Base-by-base conservation (phyloP, 2,113 vertebrate genomes). In the Nibea coibor region DNA sequence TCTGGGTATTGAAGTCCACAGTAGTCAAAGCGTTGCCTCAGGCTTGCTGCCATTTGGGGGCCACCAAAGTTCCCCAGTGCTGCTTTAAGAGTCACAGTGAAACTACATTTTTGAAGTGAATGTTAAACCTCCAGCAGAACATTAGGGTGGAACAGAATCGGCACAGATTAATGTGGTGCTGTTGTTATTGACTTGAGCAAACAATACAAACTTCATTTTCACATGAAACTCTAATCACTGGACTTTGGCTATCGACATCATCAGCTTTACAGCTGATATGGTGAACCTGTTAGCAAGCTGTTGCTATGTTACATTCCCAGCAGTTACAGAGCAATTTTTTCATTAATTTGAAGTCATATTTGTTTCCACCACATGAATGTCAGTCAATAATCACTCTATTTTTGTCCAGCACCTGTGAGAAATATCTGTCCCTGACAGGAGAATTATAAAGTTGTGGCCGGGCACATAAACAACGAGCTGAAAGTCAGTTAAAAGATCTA, bases 1-100 rank as follows among this genome's bases (percentile, higher is more conserved):
- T 64, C 19, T 68, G 58, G 63, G 43, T 86, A 57, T 53, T 68
- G 57, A 80, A 78, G 69, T 64, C 48, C 7, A 15, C 61, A 42
- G 15, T 42, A 59, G 28, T 66, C 39, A 69, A 56, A 59, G 7
- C 39, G 48, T 24, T 12, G 50, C 65, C 61, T 47, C 24, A 19
- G 65, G 78, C 74, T 50, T 19, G 20, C 35, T 56, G 45, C 28
- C 24, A 28, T 62, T 22, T 65, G 45, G 53, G 51, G 4, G 10
- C 2, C 72, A 17, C 14, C 7, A 75, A 0, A 48, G 10, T 22
- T 43, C 10, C 15, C 28, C 1, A 4, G 20, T 24, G 35, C 39
- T 56, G 28, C 43, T 78, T 81, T 10, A 56, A 45, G 8, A 64
- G 4, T 58, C 12, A 5, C 35, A 56, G 11, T 42, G 42, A 62